Base-by-base conservation (phyloP, 2,113 vertebrate species). In the Hirundichthys speculiger region DNA sequence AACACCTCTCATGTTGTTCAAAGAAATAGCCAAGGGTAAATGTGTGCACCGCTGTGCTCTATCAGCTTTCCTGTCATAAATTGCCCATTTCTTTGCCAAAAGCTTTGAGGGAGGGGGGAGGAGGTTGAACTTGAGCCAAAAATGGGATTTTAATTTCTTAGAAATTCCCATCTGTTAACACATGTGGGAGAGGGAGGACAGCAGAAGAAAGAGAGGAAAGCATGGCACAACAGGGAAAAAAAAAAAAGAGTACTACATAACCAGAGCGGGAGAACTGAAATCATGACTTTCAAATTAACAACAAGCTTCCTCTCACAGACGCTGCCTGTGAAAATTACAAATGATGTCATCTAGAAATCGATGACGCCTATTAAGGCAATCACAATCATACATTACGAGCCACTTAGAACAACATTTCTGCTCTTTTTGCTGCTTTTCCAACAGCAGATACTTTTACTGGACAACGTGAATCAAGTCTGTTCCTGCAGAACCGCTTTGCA, bases 391-490 rank as follows among this genome's bases (percentile, higher is more conserved):
- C 76, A 75, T 75, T 82, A 59, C 74, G 85, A 79, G 66, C 12
- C 56, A 71, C 67, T 69, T 30, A 42, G 75, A 69, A 76, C 84
- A 81, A 83, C 86, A 90, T 90, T 86, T 86, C 75, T 68, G 84
- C 85, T 91, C 77, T 82, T 76, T 89, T 88, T 84, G 84, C 79
- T 73, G 68, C 80, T 77, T 82, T 79, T 82, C 82, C 75, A 80
- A 73, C 58, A 70, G 74, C 79, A 79, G 80, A 86, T 93, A 91
- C 92, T 92, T 91, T 87, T 79, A 79, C 77, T 68, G 84, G 91
- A 92, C 91, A 92, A 88, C 81, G 86, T 85, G 90, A 92, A 91
- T 91, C 83, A 86, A 82, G 84, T 85, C 83, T 60, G 69, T 88
- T 92, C 84, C 86, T 77, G 75, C 82, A 38, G 80, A 89, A 90